These are phyloP conservation scores for Macaca mulatta DNA, from an alignment of 2,113 vertebrate genomes.

Conservation along the genomic window DNA sequence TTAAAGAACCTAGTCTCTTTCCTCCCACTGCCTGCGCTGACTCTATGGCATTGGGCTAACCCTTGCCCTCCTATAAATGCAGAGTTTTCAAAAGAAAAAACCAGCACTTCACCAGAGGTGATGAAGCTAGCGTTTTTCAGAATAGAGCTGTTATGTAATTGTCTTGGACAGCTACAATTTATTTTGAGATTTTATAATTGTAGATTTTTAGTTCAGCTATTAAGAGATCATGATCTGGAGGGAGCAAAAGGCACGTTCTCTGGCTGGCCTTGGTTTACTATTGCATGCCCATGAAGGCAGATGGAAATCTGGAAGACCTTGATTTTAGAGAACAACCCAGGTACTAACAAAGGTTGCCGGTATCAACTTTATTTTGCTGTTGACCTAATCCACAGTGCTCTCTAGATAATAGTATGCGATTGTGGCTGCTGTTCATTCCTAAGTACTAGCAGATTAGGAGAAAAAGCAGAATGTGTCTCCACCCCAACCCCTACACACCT, in stretches of 20 bases:
- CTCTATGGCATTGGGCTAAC: background rate
- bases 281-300: background rate
- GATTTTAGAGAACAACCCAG: background rate
- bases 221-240: background rate
- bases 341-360: background rate
- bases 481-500: fast-evolving
- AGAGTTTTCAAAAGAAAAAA: constrained; percentile 44
- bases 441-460: background rate
- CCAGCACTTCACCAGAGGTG: background rate
- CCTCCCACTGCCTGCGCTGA: constrained; percentile 36
- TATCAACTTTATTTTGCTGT: background rate
- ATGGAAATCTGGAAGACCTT: background rate
- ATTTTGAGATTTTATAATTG: constrained; percentile 49
- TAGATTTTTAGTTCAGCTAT: constrained; percentile 2
- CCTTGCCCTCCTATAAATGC: background rate
- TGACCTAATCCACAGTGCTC: background rate
- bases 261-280: background rate
- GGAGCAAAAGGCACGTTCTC: background rate
- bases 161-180: constrained; percentile 34
- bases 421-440: background rate
- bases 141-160: background rate
- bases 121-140: constrained; percentile 23
- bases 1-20: constrained; percentile 15
- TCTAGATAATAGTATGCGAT: background rate
- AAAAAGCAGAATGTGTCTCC: background rate